These are phyloP conservation scores for Agonopterix arenella DNA, from an alignment of 2,888 invertebrate species.

Conservation along the genomic window DNA sequence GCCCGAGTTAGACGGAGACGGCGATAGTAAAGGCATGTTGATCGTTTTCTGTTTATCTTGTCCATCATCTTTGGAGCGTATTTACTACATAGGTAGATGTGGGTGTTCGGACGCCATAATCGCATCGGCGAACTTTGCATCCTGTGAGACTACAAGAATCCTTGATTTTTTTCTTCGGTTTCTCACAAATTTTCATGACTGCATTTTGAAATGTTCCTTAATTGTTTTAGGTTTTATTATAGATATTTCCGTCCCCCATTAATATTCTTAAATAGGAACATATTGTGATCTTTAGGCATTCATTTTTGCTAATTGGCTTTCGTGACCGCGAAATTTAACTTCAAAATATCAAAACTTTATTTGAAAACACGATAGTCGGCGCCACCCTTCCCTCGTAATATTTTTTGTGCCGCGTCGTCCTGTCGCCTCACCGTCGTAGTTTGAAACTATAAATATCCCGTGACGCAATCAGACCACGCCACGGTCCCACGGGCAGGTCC, in stretches of 20 bases:
- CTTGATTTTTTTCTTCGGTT: slow-evolving; percentile 1
- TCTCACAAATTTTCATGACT: background rate
- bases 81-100: slow-evolving; percentile 45
- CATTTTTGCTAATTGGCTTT: too few relatives aligned
- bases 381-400: slow-evolving; percentile 50
- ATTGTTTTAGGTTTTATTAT: too few relatives aligned
- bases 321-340: background rate
- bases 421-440: slow-evolving; percentile 27
- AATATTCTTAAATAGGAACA: too few relatives aligned
- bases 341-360: background rate
- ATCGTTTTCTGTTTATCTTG: slow-evolving; percentile 65
- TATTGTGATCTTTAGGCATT: too few relatives aligned
- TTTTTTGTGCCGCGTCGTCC: slow-evolving; percentile 59
- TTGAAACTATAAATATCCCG: slow-evolving; percentile 26
- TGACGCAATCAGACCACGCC: slow-evolving; percentile 49
- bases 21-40: slow-evolving; percentile 31
- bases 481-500: slow-evolving; percentile 28
- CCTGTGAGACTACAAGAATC: slow-evolving; percentile 41
- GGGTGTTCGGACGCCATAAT: slow-evolving; percentile 46
- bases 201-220: too few relatives aligned
- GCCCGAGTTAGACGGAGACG: slow-evolving; percentile 42
- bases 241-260: too few relatives aligned
- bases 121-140: slow-evolving; percentile 54
- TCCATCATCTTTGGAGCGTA: slow-evolving; percentile 59
- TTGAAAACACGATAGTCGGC: slow-evolving; percentile 41